A percentile compares a stretch with the other conserved stretches of the same genome.
Conservation (phyloP, 2,113 vertebrate species). For the Cichladusa arquata region DNA sequence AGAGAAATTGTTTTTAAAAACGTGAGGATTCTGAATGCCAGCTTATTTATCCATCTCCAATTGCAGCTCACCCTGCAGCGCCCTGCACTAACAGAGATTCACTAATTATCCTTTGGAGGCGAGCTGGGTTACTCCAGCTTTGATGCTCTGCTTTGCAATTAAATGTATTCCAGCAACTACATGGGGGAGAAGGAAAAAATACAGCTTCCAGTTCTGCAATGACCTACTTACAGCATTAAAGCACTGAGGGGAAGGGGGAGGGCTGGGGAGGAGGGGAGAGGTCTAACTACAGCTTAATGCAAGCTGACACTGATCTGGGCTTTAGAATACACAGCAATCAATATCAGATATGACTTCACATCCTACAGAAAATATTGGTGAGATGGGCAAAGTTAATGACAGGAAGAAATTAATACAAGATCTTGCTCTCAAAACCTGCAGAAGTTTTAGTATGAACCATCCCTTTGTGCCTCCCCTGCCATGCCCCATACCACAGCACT, state of each 20-base stretch:
- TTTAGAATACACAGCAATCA: background rate
- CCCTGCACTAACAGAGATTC: background rate
- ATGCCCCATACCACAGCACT: background rate
- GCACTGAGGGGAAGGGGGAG: background rate
- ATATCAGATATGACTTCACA: constrained; percentile 30
- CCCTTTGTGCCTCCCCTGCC: background rate
- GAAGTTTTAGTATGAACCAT: background rate
- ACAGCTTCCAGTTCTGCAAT: constrained; percentile 61
- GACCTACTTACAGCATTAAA: constrained; percentile 64
- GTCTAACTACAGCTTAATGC: constrained; percentile 47
- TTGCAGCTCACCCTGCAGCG: background rate
- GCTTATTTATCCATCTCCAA: background rate
- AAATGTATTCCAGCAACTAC: constrained; percentile 50
- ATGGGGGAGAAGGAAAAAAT: constrained; percentile 12
- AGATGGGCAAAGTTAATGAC: background rate
- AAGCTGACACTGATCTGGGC: constrained; percentile 36
- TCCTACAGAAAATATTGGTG: background rate
- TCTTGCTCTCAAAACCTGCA: background rate
- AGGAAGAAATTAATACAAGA: constrained; percentile 4
- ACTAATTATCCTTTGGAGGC: constrained; percentile 52
- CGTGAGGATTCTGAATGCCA: background rate
- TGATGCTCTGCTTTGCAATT: constrained; percentile 55
- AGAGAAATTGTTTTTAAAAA: background rate
- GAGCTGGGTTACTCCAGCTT: constrained; percentile 36
- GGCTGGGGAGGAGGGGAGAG: background rate